Evolutionary conservation across 1,140 invertebrate genomes (phyloP).

Genomic region (Drosophila ambigua): DNA sequence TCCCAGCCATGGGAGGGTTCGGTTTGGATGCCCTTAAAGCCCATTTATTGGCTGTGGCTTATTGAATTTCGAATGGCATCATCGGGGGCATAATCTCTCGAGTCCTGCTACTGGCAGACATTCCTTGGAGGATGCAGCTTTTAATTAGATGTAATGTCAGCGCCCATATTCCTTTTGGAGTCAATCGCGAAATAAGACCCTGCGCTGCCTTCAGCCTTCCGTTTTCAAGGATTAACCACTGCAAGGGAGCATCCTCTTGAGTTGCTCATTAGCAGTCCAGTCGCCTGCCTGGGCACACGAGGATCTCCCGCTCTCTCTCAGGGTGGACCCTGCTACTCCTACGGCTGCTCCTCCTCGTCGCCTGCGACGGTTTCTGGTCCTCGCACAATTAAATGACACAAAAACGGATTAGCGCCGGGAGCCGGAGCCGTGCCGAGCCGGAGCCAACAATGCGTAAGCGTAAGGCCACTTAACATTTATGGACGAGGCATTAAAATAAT

Average conservation of each 20-base stretch:
- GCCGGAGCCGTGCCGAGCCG: conserved; percentile 52
- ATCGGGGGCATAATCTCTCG: neutral
- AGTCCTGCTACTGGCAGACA: conserved; percentile 6
- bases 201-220: neutral
- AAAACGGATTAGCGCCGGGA: conserved; percentile 52
- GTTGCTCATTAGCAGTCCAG: conserved; percentile 63
- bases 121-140: conserved; percentile 48
- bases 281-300: conserved; percentile 36
- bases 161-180: conserved; percentile 17
- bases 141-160: conserved; percentile 73
- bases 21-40: conserved; percentile 7
- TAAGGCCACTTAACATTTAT: conserved; percentile 51
- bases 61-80: conserved; percentile 32
- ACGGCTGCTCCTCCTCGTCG: too few relatives aligned
- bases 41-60: conserved; percentile 31
- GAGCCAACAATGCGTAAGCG: conserved; percentile 44
- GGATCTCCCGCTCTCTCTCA: conserved; percentile 5
- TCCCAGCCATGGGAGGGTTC: neutral
- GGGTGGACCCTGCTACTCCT: too few relatives aligned
- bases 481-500: conserved; percentile 67
- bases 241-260: conserved; percentile 10
- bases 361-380: too few relatives aligned
- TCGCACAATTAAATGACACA: conserved; percentile 45
- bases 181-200: conserved; percentile 23
- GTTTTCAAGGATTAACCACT: conserved; percentile 23